phyloP scores from a whole-genome alignment of 2,888 invertebrate species.

The Colletes collaris region DNA sequence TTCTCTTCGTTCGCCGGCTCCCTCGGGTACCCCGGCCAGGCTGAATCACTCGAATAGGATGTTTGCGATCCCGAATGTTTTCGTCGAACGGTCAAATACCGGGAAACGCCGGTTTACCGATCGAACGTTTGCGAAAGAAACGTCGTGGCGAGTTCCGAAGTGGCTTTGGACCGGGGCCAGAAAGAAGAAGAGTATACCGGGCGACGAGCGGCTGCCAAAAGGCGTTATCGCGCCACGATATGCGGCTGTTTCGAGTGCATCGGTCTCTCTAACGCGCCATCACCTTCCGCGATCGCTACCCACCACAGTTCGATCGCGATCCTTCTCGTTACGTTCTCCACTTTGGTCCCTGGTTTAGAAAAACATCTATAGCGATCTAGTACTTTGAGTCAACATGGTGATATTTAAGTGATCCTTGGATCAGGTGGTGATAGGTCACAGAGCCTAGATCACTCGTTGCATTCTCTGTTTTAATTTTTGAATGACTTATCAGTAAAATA shows the following conservation, averaged over 20 bases:
- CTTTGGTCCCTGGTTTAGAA: too few relatives aligned
- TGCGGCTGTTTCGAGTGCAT: slow-evolving; percentile 25
- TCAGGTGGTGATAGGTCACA: too few relatives aligned
- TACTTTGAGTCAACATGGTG: too few relatives aligned
- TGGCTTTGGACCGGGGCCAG: slow-evolving; percentile 42
- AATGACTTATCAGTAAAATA: too few relatives aligned
- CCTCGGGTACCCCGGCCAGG: not conserved
- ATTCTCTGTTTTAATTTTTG: too few relatives aligned
- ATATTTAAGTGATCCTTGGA: too few relatives aligned
- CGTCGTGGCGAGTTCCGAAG: slow-evolving; percentile 33
- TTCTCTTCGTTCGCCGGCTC: not conserved
- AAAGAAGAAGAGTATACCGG: slow-evolving; percentile 22
- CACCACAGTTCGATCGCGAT: not conserved
- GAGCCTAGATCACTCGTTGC: too few relatives aligned
- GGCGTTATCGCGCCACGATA: slow-evolving; percentile 37
- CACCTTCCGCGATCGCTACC: not conserved
- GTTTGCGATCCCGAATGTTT: not conserved
- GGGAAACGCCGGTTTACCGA: slow-evolving; percentile 19
- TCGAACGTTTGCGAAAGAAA: slow-evolving; percentile 38
- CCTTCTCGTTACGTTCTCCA: too few relatives aligned
- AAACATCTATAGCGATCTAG: too few relatives aligned
- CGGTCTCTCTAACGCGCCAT: not conserved
- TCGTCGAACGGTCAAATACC: not conserved
- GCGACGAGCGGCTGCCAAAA: slow-evolving; percentile 44
- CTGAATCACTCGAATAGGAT: not conserved